phyloP scores from a whole-genome alignment of 2,888 invertebrate genomes.

The Leptura quadrifasciata region DNA sequence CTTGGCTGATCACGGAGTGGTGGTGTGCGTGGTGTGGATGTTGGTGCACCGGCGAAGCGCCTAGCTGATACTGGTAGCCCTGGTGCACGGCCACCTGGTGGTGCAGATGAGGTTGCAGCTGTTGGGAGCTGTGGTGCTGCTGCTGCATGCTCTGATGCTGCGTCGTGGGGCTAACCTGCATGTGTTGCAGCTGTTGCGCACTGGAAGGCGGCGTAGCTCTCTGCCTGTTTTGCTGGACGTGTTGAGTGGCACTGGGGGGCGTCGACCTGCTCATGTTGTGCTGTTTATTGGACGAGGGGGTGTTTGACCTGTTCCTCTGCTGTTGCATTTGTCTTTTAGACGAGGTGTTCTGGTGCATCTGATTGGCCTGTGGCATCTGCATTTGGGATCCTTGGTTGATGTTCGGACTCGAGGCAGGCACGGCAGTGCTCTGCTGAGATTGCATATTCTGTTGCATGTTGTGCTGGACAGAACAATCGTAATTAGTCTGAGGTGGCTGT shows the following conservation, averaged over 20 bases:
- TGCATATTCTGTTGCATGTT: constrained; percentile 74
- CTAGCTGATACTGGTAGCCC: constrained; percentile 65
- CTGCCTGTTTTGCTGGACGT: constrained; percentile 62
- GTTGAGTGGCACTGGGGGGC: constrained; percentile 65
- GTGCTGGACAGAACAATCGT: constrained; percentile 86
- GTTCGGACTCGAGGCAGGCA: constrained; percentile 74
- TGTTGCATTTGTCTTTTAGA: constrained; percentile 70
- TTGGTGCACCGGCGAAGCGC: constrained; percentile 67
- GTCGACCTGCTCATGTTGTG: constrained; percentile 64
- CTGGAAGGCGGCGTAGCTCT: constrained; percentile 70
- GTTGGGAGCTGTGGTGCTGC: constrained; percentile 66
- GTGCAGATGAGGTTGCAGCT: constrained; percentile 69
- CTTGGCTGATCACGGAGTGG: constrained; percentile 73
- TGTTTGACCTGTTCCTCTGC: constrained; percentile 66
- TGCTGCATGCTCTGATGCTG: constrained; percentile 67
- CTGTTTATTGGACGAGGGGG: constrained; percentile 70
- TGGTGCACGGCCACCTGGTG: constrained; percentile 72
- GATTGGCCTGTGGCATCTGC: constrained; percentile 67
- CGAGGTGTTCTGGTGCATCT: constrained; percentile 63
- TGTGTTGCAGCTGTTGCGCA: constrained; percentile 68
- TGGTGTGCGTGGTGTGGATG: constrained; percentile 71
- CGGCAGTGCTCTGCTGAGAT: constrained; percentile 60
- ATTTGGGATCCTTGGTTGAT: constrained; percentile 60
- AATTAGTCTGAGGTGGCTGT: constrained; percentile 73
- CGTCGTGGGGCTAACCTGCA: constrained; percentile 70